These are phyloP conservation scores for Petroica traversi DNA, from an alignment of 2,113 vertebrate species.

Conservation along the genomic window DNA sequence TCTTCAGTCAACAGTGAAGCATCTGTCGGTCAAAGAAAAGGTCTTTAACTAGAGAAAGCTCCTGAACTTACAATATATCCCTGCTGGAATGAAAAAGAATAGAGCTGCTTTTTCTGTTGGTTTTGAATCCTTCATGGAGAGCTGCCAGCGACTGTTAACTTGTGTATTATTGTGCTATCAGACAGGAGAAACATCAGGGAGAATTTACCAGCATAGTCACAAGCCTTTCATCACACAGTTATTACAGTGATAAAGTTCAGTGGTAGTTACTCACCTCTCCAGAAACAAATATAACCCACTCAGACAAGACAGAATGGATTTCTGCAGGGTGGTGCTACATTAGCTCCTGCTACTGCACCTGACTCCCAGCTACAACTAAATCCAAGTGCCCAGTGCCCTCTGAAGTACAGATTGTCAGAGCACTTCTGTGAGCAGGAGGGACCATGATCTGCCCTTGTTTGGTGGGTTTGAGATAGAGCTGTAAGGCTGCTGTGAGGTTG, in stretches of 20 bases:
- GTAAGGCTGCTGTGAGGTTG: not conserved
- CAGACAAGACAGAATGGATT: not conserved
- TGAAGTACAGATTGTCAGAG: not conserved
- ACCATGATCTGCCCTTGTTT: not conserved
- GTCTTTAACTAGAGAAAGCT: not conserved
- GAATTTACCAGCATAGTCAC: not conserved
- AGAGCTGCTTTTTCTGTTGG: not conserved
- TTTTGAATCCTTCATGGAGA: not conserved
- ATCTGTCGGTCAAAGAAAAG: not conserved
- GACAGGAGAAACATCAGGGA: not conserved
- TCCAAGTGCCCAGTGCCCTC: not conserved
- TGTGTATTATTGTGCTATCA: not conserved
- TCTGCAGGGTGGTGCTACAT: not conserved
- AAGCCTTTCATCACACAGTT: slow-evolving; percentile 17
- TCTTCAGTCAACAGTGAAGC: not conserved
- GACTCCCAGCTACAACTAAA: not conserved
- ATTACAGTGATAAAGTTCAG: not conserved
- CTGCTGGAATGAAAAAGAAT: not conserved
- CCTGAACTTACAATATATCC: not conserved
- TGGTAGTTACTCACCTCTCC: not conserved
- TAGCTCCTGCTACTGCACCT: not conserved
- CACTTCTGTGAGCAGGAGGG: not conserved
- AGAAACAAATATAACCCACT: not conserved
- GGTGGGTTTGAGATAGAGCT: rapidly evolving
- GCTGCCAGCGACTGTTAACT: not conserved